Conservation (phyloP, 2,888 invertebrate genomes). For the Heteromurus nitidus region DNA sequence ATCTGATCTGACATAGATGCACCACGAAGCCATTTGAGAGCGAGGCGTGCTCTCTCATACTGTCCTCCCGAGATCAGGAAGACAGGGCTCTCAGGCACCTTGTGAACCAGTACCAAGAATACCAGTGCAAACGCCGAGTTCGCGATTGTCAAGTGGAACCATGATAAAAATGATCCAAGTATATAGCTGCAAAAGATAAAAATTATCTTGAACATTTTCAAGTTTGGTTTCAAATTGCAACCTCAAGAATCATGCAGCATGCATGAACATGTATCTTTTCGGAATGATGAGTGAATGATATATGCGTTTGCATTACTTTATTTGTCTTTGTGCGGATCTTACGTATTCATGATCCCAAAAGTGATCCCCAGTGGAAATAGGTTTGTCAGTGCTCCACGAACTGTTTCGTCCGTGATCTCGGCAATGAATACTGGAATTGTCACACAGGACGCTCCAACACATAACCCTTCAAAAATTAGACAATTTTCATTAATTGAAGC, state of each 20-base stretch:
- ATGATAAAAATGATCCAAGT: slow-evolving; percentile 57
- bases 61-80: slow-evolving; percentile 53
- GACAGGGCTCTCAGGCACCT: slow-evolving; percentile 49
- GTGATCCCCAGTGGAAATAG: slow-evolving; percentile 89
- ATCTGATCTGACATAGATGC: slow-evolving; percentile 58
- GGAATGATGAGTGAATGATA: too few relatives aligned
- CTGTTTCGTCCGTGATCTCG: slow-evolving; percentile 89
- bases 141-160: slow-evolving; percentile 58
- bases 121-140: slow-evolving; percentile 27
- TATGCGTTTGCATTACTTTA: not conserved
- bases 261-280: too few relatives aligned
- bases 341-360: slow-evolving; percentile 69
- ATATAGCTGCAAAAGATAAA: too few relatives aligned
- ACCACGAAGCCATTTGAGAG: slow-evolving; percentile 59
- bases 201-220: too few relatives aligned
- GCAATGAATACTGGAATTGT: slow-evolving; percentile 89
- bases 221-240: too few relatives aligned
- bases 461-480: too few relatives aligned
- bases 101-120: slow-evolving; percentile 46
- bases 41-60: slow-evolving; percentile 45
- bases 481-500: too few relatives aligned
- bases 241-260: too few relatives aligned
- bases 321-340: not conserved
- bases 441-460: slow-evolving; percentile 88
- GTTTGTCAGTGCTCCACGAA: slow-evolving; percentile 89